phyloP scores from a whole-genome alignment of 2,888 invertebrate genomes.

The Caenorhabditis sulstoni region DNA sequence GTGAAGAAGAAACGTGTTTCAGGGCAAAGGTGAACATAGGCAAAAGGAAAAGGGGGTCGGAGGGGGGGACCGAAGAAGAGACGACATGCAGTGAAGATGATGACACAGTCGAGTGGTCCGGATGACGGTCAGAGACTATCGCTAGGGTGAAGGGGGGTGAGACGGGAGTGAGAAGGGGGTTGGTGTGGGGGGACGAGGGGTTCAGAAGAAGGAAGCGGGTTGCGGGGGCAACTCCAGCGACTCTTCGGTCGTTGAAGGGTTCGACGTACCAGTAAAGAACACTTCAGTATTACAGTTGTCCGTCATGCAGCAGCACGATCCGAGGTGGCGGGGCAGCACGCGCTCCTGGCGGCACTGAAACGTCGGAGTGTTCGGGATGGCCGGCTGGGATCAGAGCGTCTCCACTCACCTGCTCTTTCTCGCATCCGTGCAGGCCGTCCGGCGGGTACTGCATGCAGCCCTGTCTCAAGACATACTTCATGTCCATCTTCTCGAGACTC shows the following conservation, averaged over 20 bases:
- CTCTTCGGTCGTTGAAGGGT: background rate
- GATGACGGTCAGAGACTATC: too few relatives aligned
- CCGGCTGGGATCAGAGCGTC: too few relatives aligned
- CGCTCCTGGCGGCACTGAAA: slow-evolving; percentile 10
- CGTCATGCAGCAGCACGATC: slow-evolving; percentile 70
- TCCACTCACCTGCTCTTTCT: background rate
- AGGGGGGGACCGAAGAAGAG: too few relatives aligned
- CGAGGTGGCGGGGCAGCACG: background rate
- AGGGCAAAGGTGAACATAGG: too few relatives aligned
- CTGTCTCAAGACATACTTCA: background rate
- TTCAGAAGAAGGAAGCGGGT: background rate
- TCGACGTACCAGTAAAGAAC: too few relatives aligned
- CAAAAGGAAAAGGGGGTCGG: too few relatives aligned
- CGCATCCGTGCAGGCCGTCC: background rate
- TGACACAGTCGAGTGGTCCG: too few relatives aligned
- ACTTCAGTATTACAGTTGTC: slow-evolving; percentile 67
- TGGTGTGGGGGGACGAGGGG: background rate
- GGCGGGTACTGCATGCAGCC: slow-evolving; percentile 37
- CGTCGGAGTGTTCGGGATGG: background rate
- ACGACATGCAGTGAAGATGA: too few relatives aligned
- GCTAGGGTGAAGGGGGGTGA: too few relatives aligned
- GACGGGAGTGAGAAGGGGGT: background rate
- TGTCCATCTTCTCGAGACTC: background rate
- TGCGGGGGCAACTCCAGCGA: slow-evolving; percentile 4
- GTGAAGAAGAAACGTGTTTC: too few relatives aligned